A percentile compares a stretch with the other conserved stretches of the same genome.
These are phyloP conservation scores for Baronia brevicornis DNA, from an alignment of 2,888 invertebrate species.

Conservation along the genomic window DNA sequence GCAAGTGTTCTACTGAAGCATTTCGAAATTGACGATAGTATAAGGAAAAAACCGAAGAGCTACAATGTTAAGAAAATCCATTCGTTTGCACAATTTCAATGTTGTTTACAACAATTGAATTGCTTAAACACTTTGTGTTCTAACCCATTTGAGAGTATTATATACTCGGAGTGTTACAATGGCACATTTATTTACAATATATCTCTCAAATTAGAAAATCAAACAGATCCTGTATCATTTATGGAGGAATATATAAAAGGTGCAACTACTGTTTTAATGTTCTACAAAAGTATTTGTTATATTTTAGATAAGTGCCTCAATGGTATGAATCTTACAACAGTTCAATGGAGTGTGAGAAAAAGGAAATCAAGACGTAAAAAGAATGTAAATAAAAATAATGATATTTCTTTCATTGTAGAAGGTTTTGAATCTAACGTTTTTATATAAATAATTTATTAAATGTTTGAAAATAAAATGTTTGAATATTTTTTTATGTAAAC, in stretches of 20 bases:
- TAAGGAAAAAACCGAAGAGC: constrained; percentile 67
- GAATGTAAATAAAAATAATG: constrained; percentile 28
- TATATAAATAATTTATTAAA: constrained; percentile 26
- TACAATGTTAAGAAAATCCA: constrained; percentile 77
- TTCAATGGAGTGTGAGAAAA: constrained; percentile 36
- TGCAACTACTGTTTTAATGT: constrained; percentile 43
- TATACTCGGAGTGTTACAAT: constrained; percentile 79
- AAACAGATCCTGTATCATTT: constrained; percentile 70
- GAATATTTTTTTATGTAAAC: too few species aligned
- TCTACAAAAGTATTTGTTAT: constrained; percentile 44
- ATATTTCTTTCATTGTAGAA: constrained; percentile 49
- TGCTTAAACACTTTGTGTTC: constrained; percentile 80
- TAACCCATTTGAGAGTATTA: constrained; percentile 72
- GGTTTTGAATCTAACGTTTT: constrained; percentile 62
- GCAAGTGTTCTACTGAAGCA: constrained; percentile 75
- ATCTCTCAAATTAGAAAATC: constrained; percentile 76
- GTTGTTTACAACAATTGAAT: constrained; percentile 74
- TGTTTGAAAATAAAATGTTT: too few species aligned
- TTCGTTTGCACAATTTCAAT: constrained; percentile 80
- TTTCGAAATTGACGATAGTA: constrained; percentile 74
- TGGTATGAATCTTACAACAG: constrained; percentile 38
- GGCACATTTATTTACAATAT: constrained; percentile 87
- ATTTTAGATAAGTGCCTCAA: constrained; percentile 34
- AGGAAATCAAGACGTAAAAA: constrained; percentile 34
- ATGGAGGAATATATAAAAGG: constrained; percentile 66